Base-by-base conservation (phyloP, 2,888 invertebrate species). In the Mayetiola destructor region DNA sequence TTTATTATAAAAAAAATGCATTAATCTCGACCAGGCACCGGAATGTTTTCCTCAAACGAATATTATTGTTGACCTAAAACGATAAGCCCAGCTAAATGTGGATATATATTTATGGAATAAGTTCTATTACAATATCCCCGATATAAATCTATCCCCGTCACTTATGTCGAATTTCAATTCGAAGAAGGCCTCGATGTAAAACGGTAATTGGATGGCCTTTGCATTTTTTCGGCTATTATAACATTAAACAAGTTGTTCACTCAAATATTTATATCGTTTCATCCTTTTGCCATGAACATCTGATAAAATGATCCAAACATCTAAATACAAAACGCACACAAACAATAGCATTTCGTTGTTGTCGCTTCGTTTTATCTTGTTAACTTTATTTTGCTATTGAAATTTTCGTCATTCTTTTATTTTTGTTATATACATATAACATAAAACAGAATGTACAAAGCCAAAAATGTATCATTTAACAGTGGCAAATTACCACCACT, bases 171-270 rank as follows among this genome's bases (percentile, higher is more conserved):
- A 32, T 9, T 32, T 8, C 32, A 12, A 6, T 9, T 32, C 32
- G 32, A 32, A 32, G 12, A 9, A 21, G 10, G 10, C 20, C n/a
- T 8, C 40, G 23, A 40, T 1, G 40, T 4, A n/a, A 39, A n/a
- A 4, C 2, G 3, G 20, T 4, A 39, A 39, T 18, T 4, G 20
- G 18, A 39, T 32, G 40, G 14, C 3, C 21, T 8, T 16, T 27
- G 27, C n/a, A 23, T 9, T 5, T 27, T n/a, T 48, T 14, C n/a
- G 6, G 42, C 27, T 48, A 48, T 48, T 48, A 48, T 48, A 27
- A n/a, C 27, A 48, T 48, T 48, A 48, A 48, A 27, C 27, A 48
- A 48, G 48, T 48, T 48, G 27, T 48, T 27, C 48, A 48, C n/a
- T 40, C 23, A 23, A 48, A 48, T 48, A 48, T 48, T 48, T 48